phyloP scores from a whole-genome alignment of 2,113 vertebrate species.

The Microcebus griseorufus region DNA sequence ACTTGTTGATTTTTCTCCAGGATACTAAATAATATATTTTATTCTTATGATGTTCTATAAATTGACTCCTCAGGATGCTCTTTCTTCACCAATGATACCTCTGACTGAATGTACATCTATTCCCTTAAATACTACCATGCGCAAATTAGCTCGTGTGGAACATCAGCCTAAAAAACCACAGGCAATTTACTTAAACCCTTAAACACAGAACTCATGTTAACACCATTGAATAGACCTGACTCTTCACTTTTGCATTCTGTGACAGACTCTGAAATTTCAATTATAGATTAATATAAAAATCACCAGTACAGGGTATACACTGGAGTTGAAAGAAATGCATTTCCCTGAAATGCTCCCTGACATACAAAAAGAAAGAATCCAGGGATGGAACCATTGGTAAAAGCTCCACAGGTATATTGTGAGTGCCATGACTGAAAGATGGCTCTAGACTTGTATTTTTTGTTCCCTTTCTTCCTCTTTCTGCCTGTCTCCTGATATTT shows the following conservation, averaged over 20 bases:
- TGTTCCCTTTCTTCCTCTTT: background rate
- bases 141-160: background rate
- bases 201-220: background rate
- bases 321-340: background rate
- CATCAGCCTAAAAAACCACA: background rate
- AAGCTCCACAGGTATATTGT: background rate
- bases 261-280: slow-evolving; percentile 21
- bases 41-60: background rate
- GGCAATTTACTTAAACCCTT: background rate
- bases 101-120: background rate
- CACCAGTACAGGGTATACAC: background rate
- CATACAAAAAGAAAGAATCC: background rate
- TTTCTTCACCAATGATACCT: background rate
- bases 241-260: background rate
- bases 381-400: background rate
- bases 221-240: background rate
- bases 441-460: background rate
- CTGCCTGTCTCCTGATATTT: background rate
- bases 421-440: background rate
- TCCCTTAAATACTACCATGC: background rate
- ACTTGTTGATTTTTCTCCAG: background rate
- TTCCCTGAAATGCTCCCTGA: background rate
- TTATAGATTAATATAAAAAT: background rate
- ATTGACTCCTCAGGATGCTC: background rate
- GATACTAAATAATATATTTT: background rate